Conservation (phyloP, 1,140 invertebrate species). For the Drosophila tani region DNA sequence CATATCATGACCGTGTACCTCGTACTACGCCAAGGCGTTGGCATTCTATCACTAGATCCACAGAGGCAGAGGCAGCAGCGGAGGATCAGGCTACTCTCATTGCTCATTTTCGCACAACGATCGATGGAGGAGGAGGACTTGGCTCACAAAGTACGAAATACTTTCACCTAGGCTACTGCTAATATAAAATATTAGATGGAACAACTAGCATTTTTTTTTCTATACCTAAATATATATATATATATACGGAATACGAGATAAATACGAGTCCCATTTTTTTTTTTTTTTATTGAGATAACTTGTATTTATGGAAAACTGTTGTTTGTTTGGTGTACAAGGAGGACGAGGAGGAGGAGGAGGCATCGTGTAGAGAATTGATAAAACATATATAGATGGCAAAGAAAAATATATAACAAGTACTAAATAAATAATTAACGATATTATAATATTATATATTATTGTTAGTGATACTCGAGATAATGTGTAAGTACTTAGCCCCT, state of each 20-base stretch:
- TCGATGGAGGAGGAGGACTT: conserved; percentile 5
- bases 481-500: conserved; percentile 66
- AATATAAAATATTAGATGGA: conserved; percentile 79
- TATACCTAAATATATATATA: conserved; percentile 54
- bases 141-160: conserved; percentile 50
- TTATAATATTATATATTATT: conserved; percentile 50
- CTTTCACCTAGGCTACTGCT: conserved; percentile 69
- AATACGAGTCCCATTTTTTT: conserved; percentile 55
- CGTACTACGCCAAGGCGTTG: conserved; percentile 79
- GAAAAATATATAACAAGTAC: conserved; percentile 29
- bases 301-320: conserved; percentile 70
- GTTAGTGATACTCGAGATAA: conserved; percentile 73
- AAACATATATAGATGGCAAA: conserved; percentile 22
- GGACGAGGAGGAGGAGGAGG: conserved; percentile 31
- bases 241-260: conserved; percentile 15
- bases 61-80: background rate
- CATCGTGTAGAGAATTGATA: conserved; percentile 64
- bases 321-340: conserved; percentile 62
- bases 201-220: conserved; percentile 77
- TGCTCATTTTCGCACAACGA: conserved; percentile 54
- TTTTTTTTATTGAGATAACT: conserved; percentile 22
- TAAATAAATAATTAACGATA: conserved; percentile 65
- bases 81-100: conserved; percentile 53
- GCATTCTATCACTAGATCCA: conserved; percentile 74
- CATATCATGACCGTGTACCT: conserved; percentile 84